A percentile compares a stretch with the other conserved stretches of the same genome.
Evolutionary conservation across 2,888 invertebrate genomes (phyloP).

Genomic region (Ptilodon capucinus): DNA sequence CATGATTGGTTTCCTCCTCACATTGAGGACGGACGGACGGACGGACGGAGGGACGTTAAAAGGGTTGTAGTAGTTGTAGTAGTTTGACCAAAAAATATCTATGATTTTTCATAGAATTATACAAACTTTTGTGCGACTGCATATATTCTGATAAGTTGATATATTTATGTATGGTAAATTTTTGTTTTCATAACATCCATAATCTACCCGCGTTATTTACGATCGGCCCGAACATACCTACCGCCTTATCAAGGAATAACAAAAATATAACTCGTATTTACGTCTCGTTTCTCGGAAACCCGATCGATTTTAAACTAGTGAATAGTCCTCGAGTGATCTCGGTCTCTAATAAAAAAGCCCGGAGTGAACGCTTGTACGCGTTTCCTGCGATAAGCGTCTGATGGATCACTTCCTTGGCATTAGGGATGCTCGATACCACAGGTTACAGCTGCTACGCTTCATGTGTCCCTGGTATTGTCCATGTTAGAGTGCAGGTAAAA

Average conservation of each 20-base stretch:
- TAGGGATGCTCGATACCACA: slow-evolving; percentile 40
- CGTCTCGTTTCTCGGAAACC: slow-evolving; percentile 23
- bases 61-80: too few relatives aligned
- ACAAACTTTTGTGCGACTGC: background rate
- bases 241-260: background rate
- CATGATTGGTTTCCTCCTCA: too few relatives aligned
- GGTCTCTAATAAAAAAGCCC: slow-evolving; percentile 32
- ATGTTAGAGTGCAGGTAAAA: too few relatives aligned
- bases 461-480: background rate
- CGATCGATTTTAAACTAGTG: slow-evolving; percentile 2
- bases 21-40: too few relatives aligned
- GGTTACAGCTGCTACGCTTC: slow-evolving; percentile 10
- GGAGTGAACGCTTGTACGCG: slow-evolving; percentile 36
- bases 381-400: slow-evolving; percentile 73
- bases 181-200: background rate
- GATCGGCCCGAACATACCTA: background rate
- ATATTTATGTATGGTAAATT: background rate
- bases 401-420: slow-evolving; percentile 74
- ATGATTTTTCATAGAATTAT: too few relatives aligned
- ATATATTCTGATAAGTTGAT: background rate
- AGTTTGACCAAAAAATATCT: too few relatives aligned
- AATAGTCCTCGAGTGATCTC: slow-evolving; percentile 34
- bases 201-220: background rate
- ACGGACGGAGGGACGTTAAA: too few relatives aligned
- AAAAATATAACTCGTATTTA: background rate